Evolutionary conservation across 1,140 invertebrate genomes (phyloP).

Genomic region (Aphis gossypii): DNA sequence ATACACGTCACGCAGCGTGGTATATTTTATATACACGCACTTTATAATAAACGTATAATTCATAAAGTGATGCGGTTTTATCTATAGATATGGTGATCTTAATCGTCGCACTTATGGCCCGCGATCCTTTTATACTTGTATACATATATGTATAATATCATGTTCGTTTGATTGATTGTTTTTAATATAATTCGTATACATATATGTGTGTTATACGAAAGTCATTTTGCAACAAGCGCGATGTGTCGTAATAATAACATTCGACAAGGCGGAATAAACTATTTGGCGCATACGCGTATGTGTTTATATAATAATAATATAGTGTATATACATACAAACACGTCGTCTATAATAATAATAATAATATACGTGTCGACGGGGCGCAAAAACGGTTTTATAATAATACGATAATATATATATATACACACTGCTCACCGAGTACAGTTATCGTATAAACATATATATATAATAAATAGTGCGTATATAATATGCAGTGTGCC

Average conservation of each 20-base stretch:
- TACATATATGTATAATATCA: neutral
- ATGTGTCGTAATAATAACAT: neutral
- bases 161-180: conserved; percentile 34
- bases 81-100: neutral
- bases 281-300: neutral
- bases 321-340: neutral
- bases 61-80: neutral
- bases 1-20: too few relatives aligned
- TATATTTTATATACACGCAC: too few relatives aligned
- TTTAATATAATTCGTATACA: conserved; percentile 1
- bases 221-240: neutral
- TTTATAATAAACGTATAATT: neutral
- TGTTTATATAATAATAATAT: neutral
- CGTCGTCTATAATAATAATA: neutral
- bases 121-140: neutral
- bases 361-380: conserved; percentile 26
- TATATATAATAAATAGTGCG: neutral
- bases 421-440: neutral
- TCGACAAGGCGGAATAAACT: conserved; percentile 32
- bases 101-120: neutral
- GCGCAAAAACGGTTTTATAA: conserved; percentile 29
- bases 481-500: neutral
- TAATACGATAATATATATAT: neutral
- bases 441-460: conserved; percentile 3
- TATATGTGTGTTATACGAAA: neutral